These are phyloP conservation scores for Camponotus floridanus DNA, from an alignment of 1,140 invertebrate genomes.

Conservation along the genomic window DNA sequence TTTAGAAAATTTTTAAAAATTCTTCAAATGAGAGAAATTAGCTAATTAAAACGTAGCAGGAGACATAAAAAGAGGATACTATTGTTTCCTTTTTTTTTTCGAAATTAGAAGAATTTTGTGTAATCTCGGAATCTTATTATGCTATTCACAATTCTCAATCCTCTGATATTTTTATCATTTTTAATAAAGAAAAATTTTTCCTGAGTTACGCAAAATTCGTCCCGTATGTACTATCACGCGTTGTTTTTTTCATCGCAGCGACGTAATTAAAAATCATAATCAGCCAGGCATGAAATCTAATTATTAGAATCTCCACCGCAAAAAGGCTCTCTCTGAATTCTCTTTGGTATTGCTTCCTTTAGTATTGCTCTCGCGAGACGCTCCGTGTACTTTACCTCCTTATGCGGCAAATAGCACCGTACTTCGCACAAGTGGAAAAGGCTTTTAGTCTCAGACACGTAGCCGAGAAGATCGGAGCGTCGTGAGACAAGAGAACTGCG, in stretches of 20 bases:
- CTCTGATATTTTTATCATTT: not conserved
- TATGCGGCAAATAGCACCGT: slow-evolving; percentile 52
- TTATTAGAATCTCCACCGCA: slow-evolving; percentile 8
- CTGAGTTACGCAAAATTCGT: not conserved
- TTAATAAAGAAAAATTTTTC: not conserved
- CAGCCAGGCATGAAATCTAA: slow-evolving; percentile 10
- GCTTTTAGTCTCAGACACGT: slow-evolving; percentile 58
- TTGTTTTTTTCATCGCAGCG: not conserved
- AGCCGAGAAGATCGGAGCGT: slow-evolving; percentile 44
- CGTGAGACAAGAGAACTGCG: slow-evolving; percentile 33
- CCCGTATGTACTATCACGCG: not conserved
- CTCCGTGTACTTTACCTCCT: slow-evolving; percentile 38
- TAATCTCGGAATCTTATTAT: slow-evolving; percentile 21
- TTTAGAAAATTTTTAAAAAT: not conserved
- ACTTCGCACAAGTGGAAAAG: slow-evolving; percentile 53
- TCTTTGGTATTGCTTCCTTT: slow-evolving; percentile 19
- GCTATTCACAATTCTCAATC: not conserved
- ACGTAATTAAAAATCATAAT: slow-evolving; percentile 34
- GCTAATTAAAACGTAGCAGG: not conserved
- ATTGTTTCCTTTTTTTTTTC: not conserved
- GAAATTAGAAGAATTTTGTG: not conserved
- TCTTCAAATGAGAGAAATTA: not conserved
- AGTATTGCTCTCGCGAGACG: slow-evolving; percentile 25
- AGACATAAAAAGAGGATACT: not conserved
- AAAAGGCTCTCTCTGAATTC: not conserved